phyloP scores from a whole-genome alignment of 2,888 invertebrate species.

The Troglohyphantes excavatus region DNA sequence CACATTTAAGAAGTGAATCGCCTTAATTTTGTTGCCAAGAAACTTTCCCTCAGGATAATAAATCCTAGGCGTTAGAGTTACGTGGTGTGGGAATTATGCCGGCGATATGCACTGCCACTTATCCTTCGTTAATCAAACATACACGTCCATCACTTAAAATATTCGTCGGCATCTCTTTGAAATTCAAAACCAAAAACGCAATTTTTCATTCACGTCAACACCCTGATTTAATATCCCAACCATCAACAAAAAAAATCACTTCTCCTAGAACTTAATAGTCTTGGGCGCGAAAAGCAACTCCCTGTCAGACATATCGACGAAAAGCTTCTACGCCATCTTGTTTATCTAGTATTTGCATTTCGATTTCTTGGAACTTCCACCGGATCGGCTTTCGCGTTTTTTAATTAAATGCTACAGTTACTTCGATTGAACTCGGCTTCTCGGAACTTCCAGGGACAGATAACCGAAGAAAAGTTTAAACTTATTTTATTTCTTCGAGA shows the following conservation, averaged over 20 bases:
- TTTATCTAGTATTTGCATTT: constrained; percentile 56
- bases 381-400: constrained; percentile 10
- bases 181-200: background rate
- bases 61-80: no score
- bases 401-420: constrained; percentile 50
- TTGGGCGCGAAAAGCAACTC: background rate
- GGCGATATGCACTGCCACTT: no score
- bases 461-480: constrained; percentile 33
- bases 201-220: background rate
- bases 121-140: no score
- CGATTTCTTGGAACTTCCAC: constrained; percentile 6
- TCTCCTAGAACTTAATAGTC: background rate
- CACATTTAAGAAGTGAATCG: no score
- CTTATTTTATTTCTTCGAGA: background rate
- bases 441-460: background rate
- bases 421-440: constrained; percentile 21
- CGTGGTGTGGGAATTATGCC: no score
- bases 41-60: no score
- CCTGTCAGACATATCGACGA: background rate
- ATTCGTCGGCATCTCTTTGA: no score
- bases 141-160: no score
- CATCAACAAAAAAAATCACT: constrained; percentile 1
- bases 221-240: constrained; percentile 4
- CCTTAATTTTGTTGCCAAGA: no score
- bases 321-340: constrained; percentile 15